Conservation (phyloP, 2,888 invertebrate genomes). For the Pristionchus japonicus region DNA sequence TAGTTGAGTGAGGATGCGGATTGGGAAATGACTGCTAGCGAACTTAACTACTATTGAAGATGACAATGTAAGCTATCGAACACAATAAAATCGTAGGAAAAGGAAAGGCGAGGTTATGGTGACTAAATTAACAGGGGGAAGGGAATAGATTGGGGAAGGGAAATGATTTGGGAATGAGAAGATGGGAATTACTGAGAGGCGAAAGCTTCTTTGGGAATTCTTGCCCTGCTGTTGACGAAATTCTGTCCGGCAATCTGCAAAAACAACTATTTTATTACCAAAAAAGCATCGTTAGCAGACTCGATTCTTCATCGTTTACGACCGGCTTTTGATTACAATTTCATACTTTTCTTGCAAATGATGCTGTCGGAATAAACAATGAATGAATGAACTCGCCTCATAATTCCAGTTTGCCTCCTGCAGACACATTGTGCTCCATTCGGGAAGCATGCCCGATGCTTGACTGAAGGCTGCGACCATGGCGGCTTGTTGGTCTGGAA, state of each 20-base stretch:
- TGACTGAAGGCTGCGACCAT: slow-evolving; percentile 64
- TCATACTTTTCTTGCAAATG: too few relatives aligned
- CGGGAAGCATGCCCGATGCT: slow-evolving; percentile 66
- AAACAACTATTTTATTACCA: not conserved
- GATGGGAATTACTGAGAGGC: not conserved
- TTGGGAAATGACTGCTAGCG: not conserved
- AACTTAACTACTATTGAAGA: not conserved
- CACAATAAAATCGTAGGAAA: not conserved
- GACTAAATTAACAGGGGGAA: not conserved
- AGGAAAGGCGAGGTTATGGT: too few relatives aligned
- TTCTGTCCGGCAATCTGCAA: not conserved
- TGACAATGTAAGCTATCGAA: not conserved
- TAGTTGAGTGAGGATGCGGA: not conserved
- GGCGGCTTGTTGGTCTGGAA: slow-evolving; percentile 48
- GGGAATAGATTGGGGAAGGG: not conserved
- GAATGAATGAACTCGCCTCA: not conserved
- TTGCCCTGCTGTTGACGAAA: not conserved
- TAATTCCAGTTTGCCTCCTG: slow-evolving; percentile 64
- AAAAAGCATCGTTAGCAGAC: too few relatives aligned
- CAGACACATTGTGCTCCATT: slow-evolving; percentile 68
- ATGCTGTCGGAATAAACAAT: too few relatives aligned
- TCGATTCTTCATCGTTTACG: too few relatives aligned
- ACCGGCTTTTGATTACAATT: too few relatives aligned
- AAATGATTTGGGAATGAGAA: not conserved
- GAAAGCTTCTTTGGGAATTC: not conserved